Conservation (phyloP, 2,888 invertebrate species). For the Temnothorax ravouxi region DNA sequence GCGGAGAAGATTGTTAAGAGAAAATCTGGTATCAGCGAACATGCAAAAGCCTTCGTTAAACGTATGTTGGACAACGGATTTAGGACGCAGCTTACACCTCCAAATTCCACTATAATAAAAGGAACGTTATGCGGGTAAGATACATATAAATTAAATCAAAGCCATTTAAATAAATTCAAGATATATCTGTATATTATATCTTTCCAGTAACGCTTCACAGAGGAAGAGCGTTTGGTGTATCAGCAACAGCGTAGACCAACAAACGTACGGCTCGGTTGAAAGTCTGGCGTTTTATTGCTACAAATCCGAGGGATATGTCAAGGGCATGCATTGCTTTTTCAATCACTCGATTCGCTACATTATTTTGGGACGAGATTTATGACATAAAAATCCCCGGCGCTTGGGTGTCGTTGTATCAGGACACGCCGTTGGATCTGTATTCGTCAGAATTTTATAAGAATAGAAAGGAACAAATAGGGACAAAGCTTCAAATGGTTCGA, state of each 20-base stretch:
- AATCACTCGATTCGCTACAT: constrained; percentile 89
- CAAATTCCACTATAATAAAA: constrained; percentile 47
- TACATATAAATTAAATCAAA: neutral
- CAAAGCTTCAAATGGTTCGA: constrained; percentile 86
- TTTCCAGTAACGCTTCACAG: constrained; percentile 65
- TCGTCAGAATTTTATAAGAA: constrained; percentile 90
- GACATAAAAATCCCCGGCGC: constrained; percentile 88
- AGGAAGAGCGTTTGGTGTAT: constrained; percentile 81
- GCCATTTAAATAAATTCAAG: neutral
- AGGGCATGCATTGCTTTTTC: constrained; percentile 89
- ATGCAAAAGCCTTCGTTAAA: constrained; percentile 2
- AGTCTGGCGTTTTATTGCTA: constrained; percentile 78
- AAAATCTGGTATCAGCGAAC: constrained; percentile 69
- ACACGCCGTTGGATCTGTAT: constrained; percentile 91
- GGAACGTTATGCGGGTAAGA: constrained; percentile 71
- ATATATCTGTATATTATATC: neutral
- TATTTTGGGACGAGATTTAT: constrained; percentile 94
- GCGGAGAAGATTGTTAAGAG: constrained; percentile 75
- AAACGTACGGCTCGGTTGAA: constrained; percentile 80
- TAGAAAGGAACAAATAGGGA: constrained; percentile 89
- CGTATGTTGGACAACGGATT: neutral
- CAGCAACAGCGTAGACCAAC: constrained; percentile 55
- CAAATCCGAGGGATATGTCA: constrained; percentile 71
- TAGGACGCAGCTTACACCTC: neutral
- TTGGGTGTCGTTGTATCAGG: constrained; percentile 90